phyloP scores from a whole-genome alignment of 2,888 invertebrate species.

The Celastrina argiolus region DNA sequence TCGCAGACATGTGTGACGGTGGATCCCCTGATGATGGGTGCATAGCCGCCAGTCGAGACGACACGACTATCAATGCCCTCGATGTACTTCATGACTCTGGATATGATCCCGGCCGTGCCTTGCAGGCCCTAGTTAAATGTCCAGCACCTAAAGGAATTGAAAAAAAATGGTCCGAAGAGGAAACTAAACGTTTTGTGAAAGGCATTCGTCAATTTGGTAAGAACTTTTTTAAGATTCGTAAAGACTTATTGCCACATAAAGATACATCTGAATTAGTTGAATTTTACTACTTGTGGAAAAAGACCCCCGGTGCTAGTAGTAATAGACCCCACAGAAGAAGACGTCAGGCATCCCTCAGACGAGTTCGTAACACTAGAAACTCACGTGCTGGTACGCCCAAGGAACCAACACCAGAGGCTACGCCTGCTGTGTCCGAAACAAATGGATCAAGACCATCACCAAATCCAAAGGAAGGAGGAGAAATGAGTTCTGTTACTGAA shows the following conservation, averaged over 20 bases:
- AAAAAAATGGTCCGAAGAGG: slow-evolving; percentile 99
- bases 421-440: slow-evolving; percentile 72
- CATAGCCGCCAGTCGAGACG: slow-evolving; percentile 96
- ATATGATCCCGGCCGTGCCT: slow-evolving; percentile 97
- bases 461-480: slow-evolving; percentile 82
- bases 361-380: slow-evolving; percentile 92
- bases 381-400: slow-evolving; percentile 88
- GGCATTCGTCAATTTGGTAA: slow-evolving; percentile 99
- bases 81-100: slow-evolving; percentile 97
- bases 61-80: slow-evolving; percentile 97
- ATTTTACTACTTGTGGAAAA: slow-evolving; percentile 99
- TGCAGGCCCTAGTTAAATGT: slow-evolving; percentile 97
- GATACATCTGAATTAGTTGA: slow-evolving; percentile 98
- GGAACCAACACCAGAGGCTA: slow-evolving; percentile 82
- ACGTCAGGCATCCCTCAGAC: slow-evolving; percentile 89
- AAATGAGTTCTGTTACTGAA: slow-evolving; percentile 89
- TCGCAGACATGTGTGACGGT: slow-evolving; percentile 99
- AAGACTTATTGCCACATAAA: slow-evolving; percentile 97
- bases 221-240: slow-evolving; percentile 98
- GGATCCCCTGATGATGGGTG: slow-evolving; percentile 98
- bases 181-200: slow-evolving; percentile 98
- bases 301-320: slow-evolving; percentile 97
- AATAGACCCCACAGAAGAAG: slow-evolving; percentile 95
- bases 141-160: slow-evolving; percentile 98
- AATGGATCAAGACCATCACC: slow-evolving; percentile 80